Evolutionary conservation across 2,888 invertebrate species (phyloP).

Genomic region (Notodonta dromedarius): DNA sequence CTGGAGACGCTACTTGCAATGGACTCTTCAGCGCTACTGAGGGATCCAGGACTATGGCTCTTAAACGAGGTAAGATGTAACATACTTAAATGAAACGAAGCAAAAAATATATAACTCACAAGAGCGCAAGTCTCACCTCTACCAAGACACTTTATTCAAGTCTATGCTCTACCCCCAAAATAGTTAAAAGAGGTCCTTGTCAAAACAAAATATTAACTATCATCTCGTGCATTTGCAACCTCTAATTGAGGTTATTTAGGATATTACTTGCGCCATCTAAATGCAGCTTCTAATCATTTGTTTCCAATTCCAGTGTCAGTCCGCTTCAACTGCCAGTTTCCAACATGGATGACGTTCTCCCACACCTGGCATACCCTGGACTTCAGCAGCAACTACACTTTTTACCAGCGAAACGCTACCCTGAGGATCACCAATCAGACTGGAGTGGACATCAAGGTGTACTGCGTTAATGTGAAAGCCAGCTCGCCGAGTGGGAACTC

Average conservation of each 20-base stretch:
- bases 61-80: constrained; percentile 86
- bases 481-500: constrained; percentile 80
- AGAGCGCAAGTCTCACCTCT: no score
- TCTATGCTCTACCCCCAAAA: no score
- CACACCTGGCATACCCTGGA: constrained; percentile 96
- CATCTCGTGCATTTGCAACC: no score
- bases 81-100: no score
- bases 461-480: constrained; percentile 86
- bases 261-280: no score
- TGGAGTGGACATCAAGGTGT: constrained; percentile 86
- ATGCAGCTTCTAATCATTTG: constrained; percentile 5
- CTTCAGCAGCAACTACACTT: constrained; percentile 93
- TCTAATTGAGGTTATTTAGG: no score
- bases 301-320: constrained; percentile 84
- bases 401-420: constrained; percentile 92
- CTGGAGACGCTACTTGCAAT: constrained; percentile 96
- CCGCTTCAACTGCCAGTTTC: constrained; percentile 92
- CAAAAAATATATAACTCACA: no score
- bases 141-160: no score
- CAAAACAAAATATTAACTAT: no score
- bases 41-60: constrained; percentile 92
- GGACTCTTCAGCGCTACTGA: constrained; percentile 96
- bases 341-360: constrained; percentile 92
- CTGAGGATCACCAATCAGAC: constrained; percentile 87
- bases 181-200: no score